Percentiles rank a stretch among this genome's conserved stretches.
Conservation (phyloP, 2,888 invertebrate species). For the Maniola hyperantus region DNA sequence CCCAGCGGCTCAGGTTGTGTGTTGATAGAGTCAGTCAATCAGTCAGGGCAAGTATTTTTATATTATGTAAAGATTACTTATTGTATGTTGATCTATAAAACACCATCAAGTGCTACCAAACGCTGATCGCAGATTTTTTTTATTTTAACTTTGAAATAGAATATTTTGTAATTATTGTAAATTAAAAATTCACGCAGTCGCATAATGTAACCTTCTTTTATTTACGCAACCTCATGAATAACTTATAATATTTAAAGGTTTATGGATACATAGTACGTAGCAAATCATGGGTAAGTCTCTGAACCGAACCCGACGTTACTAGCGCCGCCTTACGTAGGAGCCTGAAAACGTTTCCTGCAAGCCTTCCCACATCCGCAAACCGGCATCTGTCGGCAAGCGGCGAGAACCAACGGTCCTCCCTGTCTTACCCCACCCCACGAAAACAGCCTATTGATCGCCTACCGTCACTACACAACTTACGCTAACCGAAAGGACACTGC, state of each 20-base stretch:
- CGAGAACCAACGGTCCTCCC: conserved; percentile 49
- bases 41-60: too few species aligned
- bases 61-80: too few species aligned
- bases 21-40: too few species aligned
- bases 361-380: conserved; percentile 44
- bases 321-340: conserved; percentile 46
- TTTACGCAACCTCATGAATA: not conserved
- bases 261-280: not conserved
- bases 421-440: conserved; percentile 46
- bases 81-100: too few species aligned
- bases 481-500: conserved; percentile 64
- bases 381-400: conserved; percentile 66
- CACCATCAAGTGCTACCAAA: too few species aligned
- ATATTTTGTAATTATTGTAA: too few species aligned
- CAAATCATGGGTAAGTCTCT: not conserved
- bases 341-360: conserved; percentile 47
- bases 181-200: too few species aligned
- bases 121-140: too few species aligned
- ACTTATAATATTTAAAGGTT: not conserved
- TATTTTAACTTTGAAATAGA: too few species aligned
- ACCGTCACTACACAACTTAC: conserved; percentile 65
- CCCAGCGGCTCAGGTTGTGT: too few species aligned
- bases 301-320: conserved; percentile 13
- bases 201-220: too few species aligned
- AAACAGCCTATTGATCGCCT: conserved; percentile 69